Evolutionary conservation across 2,113 vertebrate genomes (phyloP), one percentile per base, ranked within the genome.

Genomic region (Hiodon tergisus): DNA sequence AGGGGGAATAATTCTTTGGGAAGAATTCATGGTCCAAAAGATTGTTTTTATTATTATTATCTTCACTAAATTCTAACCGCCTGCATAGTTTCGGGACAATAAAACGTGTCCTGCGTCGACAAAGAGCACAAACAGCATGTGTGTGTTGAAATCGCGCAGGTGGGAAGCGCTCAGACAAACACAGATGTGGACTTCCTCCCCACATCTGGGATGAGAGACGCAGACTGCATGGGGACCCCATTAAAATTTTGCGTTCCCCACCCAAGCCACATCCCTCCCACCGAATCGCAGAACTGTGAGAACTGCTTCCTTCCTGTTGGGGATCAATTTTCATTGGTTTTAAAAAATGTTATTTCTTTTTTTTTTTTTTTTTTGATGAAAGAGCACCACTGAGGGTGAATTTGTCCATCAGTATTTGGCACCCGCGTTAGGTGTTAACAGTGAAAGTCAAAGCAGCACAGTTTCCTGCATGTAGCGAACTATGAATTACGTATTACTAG

Each of bases 181-280:
- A 66, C 63, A 66, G 63, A 66, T 47, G 48, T 11, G 46, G 63
- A 66, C 63, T 66, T 9, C 46, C 10, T 46, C 31, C 31, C 8
- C 9, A 66, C 63, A 66, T 66, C 63, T 66, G 63, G 63, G 63
- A 66, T 17, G 46, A 11, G 48, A 11, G 31, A 66, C 31, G 5
- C 63, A 11, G 63, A 47, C 63, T 66, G 63, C 48, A 46, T 46
- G 7, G 63, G 63, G 63, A 66, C 63, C 4, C 8, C 48, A 16
- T 47, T 66, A 66, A 66, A 66, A 66, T 47, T 66, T 47, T 48
- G 63, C 46, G 31, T 66, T 66, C 63, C 63, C 63, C 63, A 66
- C 63, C 63, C 63, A 66, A 66, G 48, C 3, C 63, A 11, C 46
- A 48, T 11, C 63, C 46, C 63, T 66, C 63, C 6, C 61, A 63